phyloP scores from a whole-genome alignment of 64 coral and sea anemone species.

The Cladopsammia gracilis region DNA sequence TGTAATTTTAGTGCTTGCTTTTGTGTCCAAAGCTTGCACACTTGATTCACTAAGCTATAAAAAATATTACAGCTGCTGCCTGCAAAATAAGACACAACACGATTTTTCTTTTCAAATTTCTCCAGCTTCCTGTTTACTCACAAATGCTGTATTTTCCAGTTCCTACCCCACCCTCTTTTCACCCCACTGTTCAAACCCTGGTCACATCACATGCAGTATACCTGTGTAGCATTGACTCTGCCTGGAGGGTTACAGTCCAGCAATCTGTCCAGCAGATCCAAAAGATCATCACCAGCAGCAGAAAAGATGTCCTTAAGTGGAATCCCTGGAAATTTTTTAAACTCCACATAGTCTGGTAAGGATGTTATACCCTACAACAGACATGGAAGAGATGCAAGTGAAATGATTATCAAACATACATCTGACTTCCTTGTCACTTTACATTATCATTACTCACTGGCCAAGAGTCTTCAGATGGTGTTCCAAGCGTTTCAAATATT shows the following conservation, averaged over 20 bases:
- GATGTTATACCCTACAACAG: slow-evolving; percentile 76
- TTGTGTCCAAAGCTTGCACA: too few species aligned
- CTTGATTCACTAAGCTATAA: too few species aligned
- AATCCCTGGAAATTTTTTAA: slow-evolving; percentile 94
- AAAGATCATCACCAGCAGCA: slow-evolving; percentile 97
- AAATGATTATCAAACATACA: too few species aligned
- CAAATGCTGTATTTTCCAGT: too few species aligned
- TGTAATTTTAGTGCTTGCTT: too few species aligned
- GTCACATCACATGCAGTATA: not conserved
- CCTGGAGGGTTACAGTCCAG: slow-evolving; percentile 94
- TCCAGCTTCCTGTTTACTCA: too few species aligned
- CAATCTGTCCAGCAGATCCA: slow-evolving; percentile 93
- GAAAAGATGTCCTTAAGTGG: slow-evolving; percentile 96
- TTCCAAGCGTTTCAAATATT: slow-evolving; percentile 98
- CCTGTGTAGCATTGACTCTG: slow-evolving; percentile 94
- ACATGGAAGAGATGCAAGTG: not conserved
- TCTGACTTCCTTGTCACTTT: too few species aligned
- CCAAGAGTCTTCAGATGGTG: slow-evolving; percentile 95
- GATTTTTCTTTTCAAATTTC: too few species aligned
- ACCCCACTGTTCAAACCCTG: too few species aligned
- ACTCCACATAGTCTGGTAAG: slow-evolving; percentile 97
- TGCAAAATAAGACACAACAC: too few species aligned
- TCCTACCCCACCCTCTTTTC: too few species aligned
- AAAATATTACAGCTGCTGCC: too few species aligned
- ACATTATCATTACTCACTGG: slow-evolving; percentile 72